Percentiles rank a stretch among this genome's conserved stretches.
phyloP scores from a whole-genome alignment of 2,888 invertebrate genomes.

The Pseudeuparius sepicola region DNA sequence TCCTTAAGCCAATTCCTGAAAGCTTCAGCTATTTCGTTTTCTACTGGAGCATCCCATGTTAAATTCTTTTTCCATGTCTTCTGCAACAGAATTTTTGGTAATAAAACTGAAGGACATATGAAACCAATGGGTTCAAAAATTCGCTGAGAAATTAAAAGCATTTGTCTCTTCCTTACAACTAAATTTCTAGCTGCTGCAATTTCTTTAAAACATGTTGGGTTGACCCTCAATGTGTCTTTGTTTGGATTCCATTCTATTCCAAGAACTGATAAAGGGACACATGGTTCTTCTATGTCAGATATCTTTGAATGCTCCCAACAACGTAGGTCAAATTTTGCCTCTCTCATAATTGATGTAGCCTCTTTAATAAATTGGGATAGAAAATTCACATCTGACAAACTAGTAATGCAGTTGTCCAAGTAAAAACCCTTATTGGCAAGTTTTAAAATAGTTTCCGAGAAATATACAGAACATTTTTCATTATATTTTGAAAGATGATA shows the following conservation, averaged over 20 bases:
- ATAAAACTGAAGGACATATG: conserved; percentile 14
- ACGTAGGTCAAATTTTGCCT: no score
- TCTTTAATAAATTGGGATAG: conserved; percentile 12
- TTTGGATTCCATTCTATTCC: no score
- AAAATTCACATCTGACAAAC: conserved; percentile 1
- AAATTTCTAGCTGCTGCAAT: no score
- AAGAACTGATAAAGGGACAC: no score
- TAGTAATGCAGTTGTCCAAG: no score
- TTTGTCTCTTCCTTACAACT: conserved; percentile 12
- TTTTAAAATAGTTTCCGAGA: no score
- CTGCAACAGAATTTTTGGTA: conserved; percentile 18
- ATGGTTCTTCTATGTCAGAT: no score
- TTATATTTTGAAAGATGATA: conserved; percentile 15
- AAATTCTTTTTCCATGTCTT: conserved; percentile 13
- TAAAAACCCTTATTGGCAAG: no score
- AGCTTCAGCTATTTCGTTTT: not conserved
- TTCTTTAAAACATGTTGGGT: no score
- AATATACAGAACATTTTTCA: no score
- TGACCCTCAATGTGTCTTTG: no score
- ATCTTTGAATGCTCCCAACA: conserved; percentile 15
- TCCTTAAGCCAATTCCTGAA: conserved; percentile 14
- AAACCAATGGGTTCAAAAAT: conserved; percentile 17
- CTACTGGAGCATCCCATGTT: conserved; percentile 16
- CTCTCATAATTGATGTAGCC: conserved; percentile 5
- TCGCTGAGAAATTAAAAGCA: conserved; percentile 12